Conservation (phyloP, 2,888 invertebrate genomes). For the Macroteleia sp. region DNA sequence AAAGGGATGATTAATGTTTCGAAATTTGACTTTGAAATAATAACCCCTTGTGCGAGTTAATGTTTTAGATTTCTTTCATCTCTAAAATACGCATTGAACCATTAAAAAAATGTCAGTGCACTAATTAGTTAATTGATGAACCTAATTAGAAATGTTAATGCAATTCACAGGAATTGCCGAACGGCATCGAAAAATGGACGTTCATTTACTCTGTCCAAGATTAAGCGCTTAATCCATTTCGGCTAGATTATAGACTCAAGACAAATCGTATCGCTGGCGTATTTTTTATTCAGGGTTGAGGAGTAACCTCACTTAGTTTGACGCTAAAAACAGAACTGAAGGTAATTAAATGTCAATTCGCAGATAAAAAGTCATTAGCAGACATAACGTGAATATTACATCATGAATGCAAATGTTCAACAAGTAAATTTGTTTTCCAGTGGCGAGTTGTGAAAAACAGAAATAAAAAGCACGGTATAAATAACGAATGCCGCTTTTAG, state of each 20-base stretch:
- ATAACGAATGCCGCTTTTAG: conserved; percentile 18
- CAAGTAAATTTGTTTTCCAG: conserved; percentile 26
- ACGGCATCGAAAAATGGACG: conserved; percentile 12
- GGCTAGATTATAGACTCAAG: no score
- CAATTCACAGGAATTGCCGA: background rate
- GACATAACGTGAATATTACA: conserved; percentile 22
- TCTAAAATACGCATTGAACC: no score
- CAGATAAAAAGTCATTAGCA: conserved; percentile 18
- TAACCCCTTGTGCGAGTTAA: conserved; percentile 29
- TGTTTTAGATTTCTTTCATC: conserved; percentile 17
- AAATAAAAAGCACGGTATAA: conserved; percentile 9
- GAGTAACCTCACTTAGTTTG: conserved; percentile 2
- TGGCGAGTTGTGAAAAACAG: background rate
- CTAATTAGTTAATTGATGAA: conserved; percentile 42
- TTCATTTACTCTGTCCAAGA: no score
- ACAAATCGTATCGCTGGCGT: no score
- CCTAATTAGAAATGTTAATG: conserved; percentile 47
- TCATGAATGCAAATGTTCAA: conserved; percentile 24
- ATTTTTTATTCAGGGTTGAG: no score
- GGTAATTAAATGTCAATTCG: conserved; percentile 23
- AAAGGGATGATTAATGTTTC: conserved; percentile 57
- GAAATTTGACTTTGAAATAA: conserved; percentile 56
- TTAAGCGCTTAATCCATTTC: conserved; percentile 25
- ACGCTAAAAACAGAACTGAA: background rate
- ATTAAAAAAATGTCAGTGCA: no score